Conservation (phyloP, 2,113 vertebrate species). For the Eudorcas thomsonii region DNA sequence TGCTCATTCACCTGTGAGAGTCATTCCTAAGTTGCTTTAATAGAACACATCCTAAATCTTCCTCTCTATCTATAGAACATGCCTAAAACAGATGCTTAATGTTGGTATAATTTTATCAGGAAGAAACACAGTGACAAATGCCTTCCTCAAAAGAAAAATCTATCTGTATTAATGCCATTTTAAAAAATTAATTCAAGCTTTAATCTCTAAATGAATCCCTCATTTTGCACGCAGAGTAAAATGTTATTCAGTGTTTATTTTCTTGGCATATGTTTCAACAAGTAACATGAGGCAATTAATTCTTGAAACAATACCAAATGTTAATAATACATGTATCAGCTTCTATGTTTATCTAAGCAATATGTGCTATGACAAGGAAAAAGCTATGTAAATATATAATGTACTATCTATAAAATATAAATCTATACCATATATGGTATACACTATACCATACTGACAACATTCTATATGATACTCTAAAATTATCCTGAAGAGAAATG, state of each 20-base stretch:
- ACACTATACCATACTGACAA: neutral
- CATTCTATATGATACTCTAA: neutral
- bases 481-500: neutral
- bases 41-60: conserved; percentile 74
- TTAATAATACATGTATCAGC: neutral
- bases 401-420: neutral
- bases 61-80: conserved; percentile 74
- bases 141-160: conserved; percentile 61
- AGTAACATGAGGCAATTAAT: conserved; percentile 25
- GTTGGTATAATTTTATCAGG: conserved; percentile 67
- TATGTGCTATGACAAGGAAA: neutral
- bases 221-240: conserved; percentile 47
- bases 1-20: conserved; percentile 71
- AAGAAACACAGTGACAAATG: conserved; percentile 57
- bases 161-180: conserved; percentile 65
- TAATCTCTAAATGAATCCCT: conserved; percentile 54
- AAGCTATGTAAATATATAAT: neutral
- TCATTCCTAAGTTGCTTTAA: conserved; percentile 75
- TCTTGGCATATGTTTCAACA: conserved; percentile 57
- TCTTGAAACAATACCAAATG: conserved; percentile 23
- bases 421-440: neutral
- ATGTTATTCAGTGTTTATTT: conserved; percentile 44
- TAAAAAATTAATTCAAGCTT: conserved; percentile 50
- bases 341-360: conserved; percentile 20
- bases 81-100: conserved; percentile 70